Evolutionary conservation across 2,113 vertebrate species (phyloP).

Genomic region (Shinisaurus crocodilurus): DNA sequence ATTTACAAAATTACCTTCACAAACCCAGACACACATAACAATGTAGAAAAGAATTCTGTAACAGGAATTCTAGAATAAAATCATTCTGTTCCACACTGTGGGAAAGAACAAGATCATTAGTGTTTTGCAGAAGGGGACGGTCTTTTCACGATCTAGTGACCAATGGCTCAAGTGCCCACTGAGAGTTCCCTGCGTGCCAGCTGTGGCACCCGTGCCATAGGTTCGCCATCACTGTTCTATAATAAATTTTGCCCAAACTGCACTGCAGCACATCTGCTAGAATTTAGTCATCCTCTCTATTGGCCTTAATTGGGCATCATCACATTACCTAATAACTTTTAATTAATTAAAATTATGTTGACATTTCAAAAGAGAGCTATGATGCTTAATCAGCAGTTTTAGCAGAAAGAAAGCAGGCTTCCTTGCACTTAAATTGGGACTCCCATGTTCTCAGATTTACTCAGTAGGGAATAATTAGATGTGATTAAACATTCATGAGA

Average conservation of each 20-base stretch:
- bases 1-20: too few species aligned
- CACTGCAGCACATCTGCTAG: background rate
- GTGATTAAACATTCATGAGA: slow-evolving; percentile 21
- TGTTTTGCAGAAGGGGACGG: too few species aligned
- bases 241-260: slow-evolving; percentile 12
- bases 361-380: background rate
- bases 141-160: too few species aligned
- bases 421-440: background rate
- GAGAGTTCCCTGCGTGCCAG: too few species aligned
- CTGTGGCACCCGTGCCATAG: too few species aligned
- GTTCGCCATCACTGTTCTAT: too few species aligned
- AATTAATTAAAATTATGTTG: slow-evolving; percentile 22
- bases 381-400: slow-evolving; percentile 6
- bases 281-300: background rate
- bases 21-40: too few species aligned
- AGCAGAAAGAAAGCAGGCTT: slow-evolving; percentile 17
- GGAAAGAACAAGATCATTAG: too few species aligned
- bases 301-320: slow-evolving; percentile 13
- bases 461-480: slow-evolving; percentile 30
- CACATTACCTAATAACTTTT: background rate
- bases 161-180: too few species aligned
- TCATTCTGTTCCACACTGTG: too few species aligned
- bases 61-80: too few species aligned
- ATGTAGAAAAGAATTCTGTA: too few species aligned
- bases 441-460: background rate